A percentile compares a stretch with the other conserved stretches of the same genome.
Conservation (phyloP, 1,140 invertebrate species). For the Nephila pilipes region DNA sequence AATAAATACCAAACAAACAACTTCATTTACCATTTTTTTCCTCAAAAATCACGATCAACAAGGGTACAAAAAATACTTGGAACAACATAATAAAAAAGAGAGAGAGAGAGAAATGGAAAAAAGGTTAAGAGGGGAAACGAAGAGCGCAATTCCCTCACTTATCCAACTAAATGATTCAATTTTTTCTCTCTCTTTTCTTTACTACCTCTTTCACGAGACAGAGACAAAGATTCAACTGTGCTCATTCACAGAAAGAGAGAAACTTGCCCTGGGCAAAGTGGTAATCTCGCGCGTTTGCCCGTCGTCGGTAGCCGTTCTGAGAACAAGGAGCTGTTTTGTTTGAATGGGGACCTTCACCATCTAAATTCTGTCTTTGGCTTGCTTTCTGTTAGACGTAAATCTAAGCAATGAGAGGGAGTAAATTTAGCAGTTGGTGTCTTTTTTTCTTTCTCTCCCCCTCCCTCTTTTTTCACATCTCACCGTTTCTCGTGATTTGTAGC, state of each 20-base stretch:
- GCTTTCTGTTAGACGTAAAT: slow-evolving; percentile 45
- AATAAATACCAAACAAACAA: not conserved
- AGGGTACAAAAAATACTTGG: not conserved
- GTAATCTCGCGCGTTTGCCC: slow-evolving; percentile 4
- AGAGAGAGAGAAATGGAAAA: not conserved
- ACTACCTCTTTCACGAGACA: not conserved
- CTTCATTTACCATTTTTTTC: not conserved
- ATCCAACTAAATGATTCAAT: not conserved
- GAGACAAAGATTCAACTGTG: not conserved
- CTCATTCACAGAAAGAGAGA: slow-evolving; percentile 14
- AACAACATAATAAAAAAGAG: not conserved
- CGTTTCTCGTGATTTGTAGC: slow-evolving; percentile 56
- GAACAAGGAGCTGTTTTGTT: slow-evolving; percentile 65
- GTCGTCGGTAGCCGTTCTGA: slow-evolving; percentile 35
- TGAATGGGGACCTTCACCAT: not conserved
- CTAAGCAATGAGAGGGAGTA: slow-evolving; percentile 41
- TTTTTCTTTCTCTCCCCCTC: not conserved
- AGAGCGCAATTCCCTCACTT: not conserved
- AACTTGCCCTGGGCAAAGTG: slow-evolving; percentile 35
- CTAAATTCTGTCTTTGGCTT: not conserved
- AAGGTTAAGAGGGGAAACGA: not conserved
- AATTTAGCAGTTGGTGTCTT: slow-evolving; percentile 41
- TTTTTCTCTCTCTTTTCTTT: not conserved
- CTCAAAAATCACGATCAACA: not conserved
- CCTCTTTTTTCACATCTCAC: slow-evolving; percentile 36